Conservation (phyloP, 2,888 invertebrate species). For the Helicoverpa assulta region DNA sequence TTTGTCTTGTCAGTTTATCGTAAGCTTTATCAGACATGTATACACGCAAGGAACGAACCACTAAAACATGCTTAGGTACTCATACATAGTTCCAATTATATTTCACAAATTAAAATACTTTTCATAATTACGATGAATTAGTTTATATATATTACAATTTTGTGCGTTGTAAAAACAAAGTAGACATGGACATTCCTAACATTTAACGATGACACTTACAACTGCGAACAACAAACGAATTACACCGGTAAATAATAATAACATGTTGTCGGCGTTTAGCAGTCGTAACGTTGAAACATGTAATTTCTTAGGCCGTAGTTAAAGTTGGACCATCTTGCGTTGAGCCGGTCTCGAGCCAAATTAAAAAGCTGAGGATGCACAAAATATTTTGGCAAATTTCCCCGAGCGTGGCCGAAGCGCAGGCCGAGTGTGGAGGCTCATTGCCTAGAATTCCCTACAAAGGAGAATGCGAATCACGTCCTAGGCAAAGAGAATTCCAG, state of each 20-base stretch:
- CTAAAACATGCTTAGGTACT: conserved; percentile 35
- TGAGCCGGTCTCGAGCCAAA: conserved; percentile 65
- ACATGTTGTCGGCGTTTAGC: conserved; percentile 19
- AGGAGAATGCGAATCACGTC: conserved; percentile 78
- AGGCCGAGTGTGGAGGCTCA: conserved; percentile 65
- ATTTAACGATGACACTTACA: conserved; percentile 24
- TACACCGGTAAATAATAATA: conserved; percentile 35
- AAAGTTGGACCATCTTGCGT: conserved; percentile 59
- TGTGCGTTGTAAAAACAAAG: conserved; percentile 5
- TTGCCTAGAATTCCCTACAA: conserved; percentile 67
- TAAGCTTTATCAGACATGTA: conserved; percentile 29
- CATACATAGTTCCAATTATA: conserved; percentile 28
- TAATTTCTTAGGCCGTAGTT: conserved; percentile 51
- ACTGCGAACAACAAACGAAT: conserved; percentile 34
- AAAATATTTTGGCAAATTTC: conserved; percentile 75
- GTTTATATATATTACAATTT: neutral
- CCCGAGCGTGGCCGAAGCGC: conserved; percentile 58
- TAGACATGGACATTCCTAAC: conserved; percentile 23
- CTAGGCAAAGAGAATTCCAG: conserved; percentile 69
- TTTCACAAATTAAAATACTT: conserved; percentile 7
- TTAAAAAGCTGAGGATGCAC: conserved; percentile 72
- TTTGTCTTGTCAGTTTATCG: conserved; percentile 43
- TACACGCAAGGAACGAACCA: conserved; percentile 34
- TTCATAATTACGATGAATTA: neutral
- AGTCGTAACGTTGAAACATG: conserved; percentile 31